Evolutionary conservation across 1,140 invertebrate genomes (phyloP).

Genomic region (Heliothis subflexa): DNA sequence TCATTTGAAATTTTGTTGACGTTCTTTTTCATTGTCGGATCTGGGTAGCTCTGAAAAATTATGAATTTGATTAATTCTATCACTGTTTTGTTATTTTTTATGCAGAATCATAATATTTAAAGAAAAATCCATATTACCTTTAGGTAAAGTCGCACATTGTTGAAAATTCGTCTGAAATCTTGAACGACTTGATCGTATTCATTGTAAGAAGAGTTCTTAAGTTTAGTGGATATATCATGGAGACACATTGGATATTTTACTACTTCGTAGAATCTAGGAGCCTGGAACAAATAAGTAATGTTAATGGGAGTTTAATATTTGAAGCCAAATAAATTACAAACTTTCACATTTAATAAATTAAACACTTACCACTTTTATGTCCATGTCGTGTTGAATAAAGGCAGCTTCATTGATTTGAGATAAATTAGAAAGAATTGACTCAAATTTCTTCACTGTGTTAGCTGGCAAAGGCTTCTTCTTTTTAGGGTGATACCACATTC

Average conservation of each 20-base stretch:
- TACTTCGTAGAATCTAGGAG: constrained; percentile 83
- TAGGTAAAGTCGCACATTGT: constrained; percentile 81
- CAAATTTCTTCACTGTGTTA: constrained; percentile 78
- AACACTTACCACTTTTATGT: constrained; percentile 78
- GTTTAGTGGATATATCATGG: constrained; percentile 79
- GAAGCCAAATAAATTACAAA: neutral
- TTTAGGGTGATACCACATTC: constrained; percentile 82
- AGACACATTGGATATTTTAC: constrained; percentile 84
- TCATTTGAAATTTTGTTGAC: constrained; percentile 77
- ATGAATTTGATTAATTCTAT: constrained; percentile 28
- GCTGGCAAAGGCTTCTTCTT: constrained; percentile 81
- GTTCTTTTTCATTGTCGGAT: constrained; percentile 78
- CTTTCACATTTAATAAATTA: constrained; percentile 2
- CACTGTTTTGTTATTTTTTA: neutral
- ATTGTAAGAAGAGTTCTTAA: constrained; percentile 78
- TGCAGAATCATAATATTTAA: neutral
- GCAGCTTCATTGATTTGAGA: constrained; percentile 74
- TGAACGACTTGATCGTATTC: constrained; percentile 82
- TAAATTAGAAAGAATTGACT: constrained; percentile 71
- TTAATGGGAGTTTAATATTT: neutral
- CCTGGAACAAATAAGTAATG: constrained; percentile 61
- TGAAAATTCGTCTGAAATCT: constrained; percentile 82
- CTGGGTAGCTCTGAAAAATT: constrained; percentile 74
- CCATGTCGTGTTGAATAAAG: constrained; percentile 82
- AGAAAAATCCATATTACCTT: constrained; percentile 68